These are phyloP conservation scores for Amblyteles armatorius DNA, from an alignment of 2,888 invertebrate species.

Conservation along the genomic window DNA sequence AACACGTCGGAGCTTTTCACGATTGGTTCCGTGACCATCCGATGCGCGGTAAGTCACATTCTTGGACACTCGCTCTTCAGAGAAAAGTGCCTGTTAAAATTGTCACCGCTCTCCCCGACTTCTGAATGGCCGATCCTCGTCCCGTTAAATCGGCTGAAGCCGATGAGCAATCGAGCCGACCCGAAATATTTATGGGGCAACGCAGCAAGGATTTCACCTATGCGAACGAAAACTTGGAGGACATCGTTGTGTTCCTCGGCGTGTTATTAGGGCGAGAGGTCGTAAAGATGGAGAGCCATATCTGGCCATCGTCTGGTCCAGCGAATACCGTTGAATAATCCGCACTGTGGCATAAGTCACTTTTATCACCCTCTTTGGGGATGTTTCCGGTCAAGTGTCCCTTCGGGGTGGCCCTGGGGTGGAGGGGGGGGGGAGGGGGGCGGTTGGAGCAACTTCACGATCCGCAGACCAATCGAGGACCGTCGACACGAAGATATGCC, in stretches of 20 bases:
- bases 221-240: constrained; percentile 27
- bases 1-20: no score
- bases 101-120: no score
- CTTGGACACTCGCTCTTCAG: no score
- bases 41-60: no score
- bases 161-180: constrained; percentile 18
- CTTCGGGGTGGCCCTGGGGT: constrained; percentile 74
- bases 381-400: constrained; percentile 82
- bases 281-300: constrained; percentile 64
- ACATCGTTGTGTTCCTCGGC: constrained; percentile 56
- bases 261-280: constrained; percentile 65
- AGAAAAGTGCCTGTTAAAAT: no score
- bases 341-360: constrained; percentile 78
- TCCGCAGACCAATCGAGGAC: constrained; percentile 61
- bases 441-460: constrained; percentile 48
- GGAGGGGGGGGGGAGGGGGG: constrained; percentile 28
- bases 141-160: background rate
- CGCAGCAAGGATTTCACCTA: constrained; percentile 19
- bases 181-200: constrained; percentile 38
- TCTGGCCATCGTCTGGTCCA: constrained; percentile 42
- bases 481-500: constrained; percentile 78
- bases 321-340: constrained; percentile 64
- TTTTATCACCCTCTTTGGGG: constrained; percentile 75
- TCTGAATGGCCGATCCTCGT: background rate
- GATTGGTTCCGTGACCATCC: no score